Evolutionary conservation across 2,888 invertebrate species (phyloP).

Genomic region (Pheosia gnoma): DNA sequence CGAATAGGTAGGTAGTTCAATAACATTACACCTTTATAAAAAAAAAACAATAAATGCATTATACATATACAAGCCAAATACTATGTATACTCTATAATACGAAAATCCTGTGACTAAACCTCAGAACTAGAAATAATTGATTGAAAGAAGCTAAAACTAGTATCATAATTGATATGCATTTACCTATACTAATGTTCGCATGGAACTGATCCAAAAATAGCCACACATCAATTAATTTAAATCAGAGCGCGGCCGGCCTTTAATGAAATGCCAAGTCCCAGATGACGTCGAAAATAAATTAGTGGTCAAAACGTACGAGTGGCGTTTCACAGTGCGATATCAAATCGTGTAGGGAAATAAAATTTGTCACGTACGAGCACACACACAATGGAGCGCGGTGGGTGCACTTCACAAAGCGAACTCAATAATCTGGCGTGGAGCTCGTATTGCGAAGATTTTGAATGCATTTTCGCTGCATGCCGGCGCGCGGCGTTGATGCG

Average conservation of each 20-base stretch:
- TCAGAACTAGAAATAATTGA: background rate
- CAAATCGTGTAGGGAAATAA: conserved; percentile 55
- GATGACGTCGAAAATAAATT: conserved; percentile 5
- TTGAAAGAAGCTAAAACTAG: conserved; percentile 1
- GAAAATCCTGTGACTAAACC: background rate
- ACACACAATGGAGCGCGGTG: conserved; percentile 66
- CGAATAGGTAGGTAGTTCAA: too few species aligned
- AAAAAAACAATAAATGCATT: too few species aligned
- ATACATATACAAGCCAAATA: too few species aligned
- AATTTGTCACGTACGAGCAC: conserved; percentile 60
- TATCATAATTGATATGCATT: background rate
- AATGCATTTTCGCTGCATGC: conserved; percentile 70
- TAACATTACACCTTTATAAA: too few species aligned
- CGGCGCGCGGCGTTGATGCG: conserved; percentile 28
- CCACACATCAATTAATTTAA: conserved; percentile 6
- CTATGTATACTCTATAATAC: background rate
- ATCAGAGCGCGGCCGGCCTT: conserved; percentile 3
- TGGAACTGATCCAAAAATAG: conserved; percentile 5
- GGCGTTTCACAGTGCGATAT: conserved; percentile 30
- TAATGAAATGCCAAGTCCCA: conserved; percentile 3
- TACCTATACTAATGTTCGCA: conserved; percentile 4
- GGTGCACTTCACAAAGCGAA: conserved; percentile 67
- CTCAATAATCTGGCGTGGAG: conserved; percentile 68
- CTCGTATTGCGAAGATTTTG: conserved; percentile 66
- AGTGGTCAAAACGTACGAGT: conserved; percentile 20